Base-by-base conservation (phyloP, 2,113 vertebrate species). In the Phylloscopus trochiloides region DNA sequence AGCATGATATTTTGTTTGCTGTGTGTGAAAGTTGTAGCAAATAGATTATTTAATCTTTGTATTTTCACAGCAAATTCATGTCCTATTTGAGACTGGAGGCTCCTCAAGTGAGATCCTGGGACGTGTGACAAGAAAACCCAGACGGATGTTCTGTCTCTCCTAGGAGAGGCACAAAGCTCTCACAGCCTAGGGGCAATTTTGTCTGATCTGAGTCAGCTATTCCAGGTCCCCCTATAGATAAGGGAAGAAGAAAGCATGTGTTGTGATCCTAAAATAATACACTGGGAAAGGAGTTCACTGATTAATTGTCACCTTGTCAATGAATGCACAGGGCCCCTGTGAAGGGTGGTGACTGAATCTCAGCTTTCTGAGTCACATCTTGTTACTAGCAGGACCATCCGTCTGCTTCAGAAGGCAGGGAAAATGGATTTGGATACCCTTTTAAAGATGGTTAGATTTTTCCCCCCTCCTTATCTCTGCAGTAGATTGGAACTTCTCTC, bases 51-150 rank as follows among this genome's bases (percentile, higher is more conserved):
- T 86, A 80, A 83, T 96, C 26, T 81, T 51, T 79, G 9, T 36
- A 24, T 94, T 93, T 94, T 65, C 0, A 0, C 66, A 70, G 51
- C 15, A 81, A n/a, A 51, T 48, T 40, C 42, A 26, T 75, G 28
- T 9, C 7, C 25, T 62, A 8, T 52, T 18, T 76, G 67, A 92
- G 76, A 45, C 40, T n/a, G 34, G 15, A 72, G 24, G n/a, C 7
- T 50, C 25, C 55, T 81, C 1, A 0, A 43, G 20, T 71, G 65
- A 88, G 63, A 78, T 86, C 31, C 31, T 72, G 55, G 26, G 36
- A 38, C 17, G n/a, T 9, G 31, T 51, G 29, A 63, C 88, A 96
- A 83, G 67, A 82, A 88, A 88, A 78, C 19, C 29, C 77, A 36
- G 18, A 73, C 54, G 67, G 34, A 29, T 17, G 43, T 38, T 83